Conservation (phyloP, 2,888 invertebrate species). For the Ceramica pisi region DNA sequence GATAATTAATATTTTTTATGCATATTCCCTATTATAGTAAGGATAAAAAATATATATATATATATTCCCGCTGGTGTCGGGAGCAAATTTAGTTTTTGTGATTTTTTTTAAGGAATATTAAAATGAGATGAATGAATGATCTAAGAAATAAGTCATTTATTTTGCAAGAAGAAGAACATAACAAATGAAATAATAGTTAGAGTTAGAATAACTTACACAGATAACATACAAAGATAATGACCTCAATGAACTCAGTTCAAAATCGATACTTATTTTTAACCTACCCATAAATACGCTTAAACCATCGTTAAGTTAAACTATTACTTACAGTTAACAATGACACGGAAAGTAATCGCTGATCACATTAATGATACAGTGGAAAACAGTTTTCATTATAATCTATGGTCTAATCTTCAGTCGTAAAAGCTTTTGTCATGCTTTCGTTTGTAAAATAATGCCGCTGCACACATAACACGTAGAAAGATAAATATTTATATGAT, state of each 20-base stretch:
- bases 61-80: no score
- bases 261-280: constrained; percentile 14
- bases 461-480: constrained; percentile 2
- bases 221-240: not conserved
- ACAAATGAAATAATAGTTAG: no score
- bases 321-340: constrained; percentile 43
- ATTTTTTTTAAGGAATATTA: no score
- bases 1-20: no score
- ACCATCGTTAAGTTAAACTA: constrained; percentile 29
- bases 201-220: no score
- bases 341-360: constrained; percentile 31
- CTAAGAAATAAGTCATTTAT: no score
- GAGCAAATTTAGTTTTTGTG: no score
- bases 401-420: constrained; percentile 49
- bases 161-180: no score
- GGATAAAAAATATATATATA: no score
- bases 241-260: constrained; percentile 19
- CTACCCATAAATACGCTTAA: constrained; percentile 1
- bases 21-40: no score
- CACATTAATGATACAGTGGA: constrained; percentile 21
- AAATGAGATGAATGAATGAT: no score
- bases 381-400: constrained; percentile 46
- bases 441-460: constrained; percentile 36
- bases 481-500: constrained; percentile 22
- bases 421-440: constrained; percentile 70